A percentile compares a stretch with the other conserved stretches of the same genome.
Conservation (phyloP, 2,113 vertebrate species). For the Lagopus leucura region DNA sequence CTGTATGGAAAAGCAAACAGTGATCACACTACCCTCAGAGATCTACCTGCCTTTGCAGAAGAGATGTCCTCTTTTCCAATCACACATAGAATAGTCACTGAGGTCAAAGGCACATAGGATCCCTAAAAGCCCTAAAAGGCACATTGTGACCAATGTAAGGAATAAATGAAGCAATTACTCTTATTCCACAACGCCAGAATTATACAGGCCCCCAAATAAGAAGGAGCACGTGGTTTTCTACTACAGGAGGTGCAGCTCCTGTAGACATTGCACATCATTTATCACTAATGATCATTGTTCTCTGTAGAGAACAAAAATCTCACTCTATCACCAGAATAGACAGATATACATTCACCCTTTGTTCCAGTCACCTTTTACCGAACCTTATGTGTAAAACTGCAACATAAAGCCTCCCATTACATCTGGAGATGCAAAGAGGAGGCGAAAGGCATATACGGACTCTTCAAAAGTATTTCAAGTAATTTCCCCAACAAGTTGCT, state of each 20-base stretch:
- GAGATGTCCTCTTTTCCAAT: fast-evolving
- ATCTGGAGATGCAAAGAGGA: not conserved
- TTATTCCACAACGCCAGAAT: not conserved
- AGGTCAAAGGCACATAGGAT: not conserved
- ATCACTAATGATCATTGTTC: not conserved
- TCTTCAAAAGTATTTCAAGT: not conserved
- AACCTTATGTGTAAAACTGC: not conserved
- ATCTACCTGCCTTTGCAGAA: not conserved
- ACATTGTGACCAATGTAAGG: not conserved
- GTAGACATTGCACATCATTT: not conserved
- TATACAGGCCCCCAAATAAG: not conserved
- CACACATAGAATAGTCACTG: not conserved
- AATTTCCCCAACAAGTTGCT: not conserved
- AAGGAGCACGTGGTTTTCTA: not conserved
- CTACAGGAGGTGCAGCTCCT: not conserved
- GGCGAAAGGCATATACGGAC: not conserved
- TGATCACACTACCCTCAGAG: not conserved
- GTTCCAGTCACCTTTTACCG: not conserved
- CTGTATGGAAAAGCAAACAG: not conserved
- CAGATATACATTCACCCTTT: not conserved
- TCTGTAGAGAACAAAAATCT: not conserved
- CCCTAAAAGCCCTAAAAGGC: not conserved
- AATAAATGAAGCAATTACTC: not conserved
- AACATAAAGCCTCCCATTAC: not conserved
- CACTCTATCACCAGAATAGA: not conserved